phyloP scores from a whole-genome alignment of 1,140 invertebrate genomes.

The Trachelipus rathkii region DNA sequence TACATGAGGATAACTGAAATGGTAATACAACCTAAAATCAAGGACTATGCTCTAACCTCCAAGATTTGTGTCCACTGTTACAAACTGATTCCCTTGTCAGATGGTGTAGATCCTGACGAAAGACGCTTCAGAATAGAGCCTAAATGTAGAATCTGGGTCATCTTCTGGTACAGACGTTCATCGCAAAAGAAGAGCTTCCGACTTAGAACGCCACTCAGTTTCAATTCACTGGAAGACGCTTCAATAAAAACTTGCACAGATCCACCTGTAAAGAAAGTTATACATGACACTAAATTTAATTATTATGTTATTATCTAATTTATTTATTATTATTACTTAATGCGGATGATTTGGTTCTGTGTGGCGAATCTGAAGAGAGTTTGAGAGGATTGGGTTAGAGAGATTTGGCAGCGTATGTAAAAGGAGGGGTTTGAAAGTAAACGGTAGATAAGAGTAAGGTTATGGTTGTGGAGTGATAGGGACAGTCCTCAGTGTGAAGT shows the following conservation, averaged over 20 bases:
- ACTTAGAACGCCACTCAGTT: constrained; percentile 73
- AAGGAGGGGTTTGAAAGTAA: too few relatives aligned
- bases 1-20: background rate
- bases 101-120: constrained; percentile 54
- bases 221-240: constrained; percentile 63
- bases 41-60: constrained; percentile 34
- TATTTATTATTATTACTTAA: too few relatives aligned
- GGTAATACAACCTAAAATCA: too few relatives aligned
- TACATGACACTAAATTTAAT: too few relatives aligned
- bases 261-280: constrained; percentile 63
- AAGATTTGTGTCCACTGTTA: constrained; percentile 49
- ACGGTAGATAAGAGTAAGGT: too few relatives aligned
- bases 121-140: constrained; percentile 63
- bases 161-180: constrained; percentile 82
- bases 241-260: constrained; percentile 75
- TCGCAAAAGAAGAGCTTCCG: constrained; percentile 92
- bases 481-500: too few relatives aligned
- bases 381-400: too few relatives aligned
- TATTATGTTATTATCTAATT: too few relatives aligned
- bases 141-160: constrained; percentile 80
- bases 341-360: too few relatives aligned
- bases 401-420: too few relatives aligned
- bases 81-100: constrained; percentile 52
- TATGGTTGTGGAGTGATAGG: too few relatives aligned
- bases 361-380: too few relatives aligned